Conservation (phyloP, 2,888 invertebrate genomes). For the Shargacucullia verbasci region DNA sequence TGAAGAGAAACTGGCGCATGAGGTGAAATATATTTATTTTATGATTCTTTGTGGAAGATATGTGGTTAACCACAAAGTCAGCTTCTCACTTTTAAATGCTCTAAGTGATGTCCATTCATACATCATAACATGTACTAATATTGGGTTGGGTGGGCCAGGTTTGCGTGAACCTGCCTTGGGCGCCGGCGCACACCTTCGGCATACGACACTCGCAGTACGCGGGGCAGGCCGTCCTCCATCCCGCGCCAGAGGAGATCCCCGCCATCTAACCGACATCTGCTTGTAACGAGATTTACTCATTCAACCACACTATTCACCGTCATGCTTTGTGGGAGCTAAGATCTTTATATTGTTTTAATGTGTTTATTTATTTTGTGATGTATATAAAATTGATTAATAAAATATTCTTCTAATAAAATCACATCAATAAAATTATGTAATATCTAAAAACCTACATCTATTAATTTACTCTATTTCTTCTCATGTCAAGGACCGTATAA, state of each 20-base stretch:
- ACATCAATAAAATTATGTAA: constrained; percentile 43
- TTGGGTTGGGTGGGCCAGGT: constrained; percentile 76
- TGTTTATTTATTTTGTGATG: constrained; percentile 49
- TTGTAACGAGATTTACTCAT: constrained; percentile 65
- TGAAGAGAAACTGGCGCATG: constrained; percentile 2
- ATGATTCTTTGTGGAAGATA: too few species aligned
- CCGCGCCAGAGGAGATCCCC: constrained; percentile 80
- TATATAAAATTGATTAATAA: constrained; percentile 52
- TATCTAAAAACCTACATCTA: constrained; percentile 11
- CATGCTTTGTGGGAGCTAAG: constrained; percentile 48
- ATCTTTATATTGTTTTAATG: constrained; percentile 45
- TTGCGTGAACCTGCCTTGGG: constrained; percentile 89
- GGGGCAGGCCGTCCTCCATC: constrained; percentile 84
- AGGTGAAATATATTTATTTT: too few species aligned
- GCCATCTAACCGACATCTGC: constrained; percentile 68
- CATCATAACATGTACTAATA: constrained; percentile 58
- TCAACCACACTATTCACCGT: constrained; percentile 50
- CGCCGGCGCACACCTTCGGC: constrained; percentile 93
- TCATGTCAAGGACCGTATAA: constrained; percentile 1
- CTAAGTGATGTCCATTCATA: constrained; percentile 8
- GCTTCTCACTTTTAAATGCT: constrained; percentile 38
- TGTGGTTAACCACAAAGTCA: too few species aligned
- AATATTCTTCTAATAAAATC: constrained; percentile 49
- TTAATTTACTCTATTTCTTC: neutral
- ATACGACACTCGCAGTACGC: constrained; percentile 93